Evolutionary conservation across 92 coral and sea anemone genomes (phyloP).

Genomic region (Palythoa grandis): DNA sequence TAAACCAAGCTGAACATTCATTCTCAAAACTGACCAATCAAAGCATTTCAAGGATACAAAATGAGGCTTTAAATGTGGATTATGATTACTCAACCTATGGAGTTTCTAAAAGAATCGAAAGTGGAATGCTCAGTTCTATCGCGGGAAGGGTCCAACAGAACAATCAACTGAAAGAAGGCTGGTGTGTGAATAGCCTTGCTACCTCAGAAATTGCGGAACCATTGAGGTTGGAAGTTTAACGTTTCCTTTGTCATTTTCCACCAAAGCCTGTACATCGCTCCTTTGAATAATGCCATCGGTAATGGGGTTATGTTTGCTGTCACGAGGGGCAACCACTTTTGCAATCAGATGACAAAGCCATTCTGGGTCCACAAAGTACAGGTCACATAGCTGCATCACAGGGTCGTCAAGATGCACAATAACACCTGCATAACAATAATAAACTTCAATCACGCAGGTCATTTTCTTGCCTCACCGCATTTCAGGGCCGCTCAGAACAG

Average conservation of each 20-base stretch:
- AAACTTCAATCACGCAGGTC: too few relatives aligned
- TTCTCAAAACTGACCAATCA: too few relatives aligned
- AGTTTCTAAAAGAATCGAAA: too few relatives aligned
- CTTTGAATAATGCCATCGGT: slow-evolving; percentile 65
- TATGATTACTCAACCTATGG: too few relatives aligned
- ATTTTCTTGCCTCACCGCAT: too few relatives aligned
- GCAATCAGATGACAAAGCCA: slow-evolving; percentile 85
- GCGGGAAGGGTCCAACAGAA: too few relatives aligned
- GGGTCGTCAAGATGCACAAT: slow-evolving; percentile 89
- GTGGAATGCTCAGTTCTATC: too few relatives aligned
- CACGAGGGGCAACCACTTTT: slow-evolving; percentile 57
- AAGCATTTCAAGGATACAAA: too few relatives aligned
- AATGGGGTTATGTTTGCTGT: slow-evolving; percentile 41
- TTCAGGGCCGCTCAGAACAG: too few relatives aligned
- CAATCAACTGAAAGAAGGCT: neutral
- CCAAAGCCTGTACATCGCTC: slow-evolving; percentile 58
- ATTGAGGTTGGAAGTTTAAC: slow-evolving; percentile 53
- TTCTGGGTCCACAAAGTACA: slow-evolving; percentile 82
- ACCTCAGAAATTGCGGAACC: slow-evolving; percentile 82
- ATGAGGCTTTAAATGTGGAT: too few relatives aligned
- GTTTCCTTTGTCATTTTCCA: slow-evolving; percentile 58
- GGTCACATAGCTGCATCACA: slow-evolving; percentile 75
- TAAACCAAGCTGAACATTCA: too few relatives aligned
- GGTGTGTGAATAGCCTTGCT: neutral
- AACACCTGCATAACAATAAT: slow-evolving; percentile 60